phyloP scores from a whole-genome alignment of 2,113 vertebrate genomes.

The Gambusia affinis region DNA sequence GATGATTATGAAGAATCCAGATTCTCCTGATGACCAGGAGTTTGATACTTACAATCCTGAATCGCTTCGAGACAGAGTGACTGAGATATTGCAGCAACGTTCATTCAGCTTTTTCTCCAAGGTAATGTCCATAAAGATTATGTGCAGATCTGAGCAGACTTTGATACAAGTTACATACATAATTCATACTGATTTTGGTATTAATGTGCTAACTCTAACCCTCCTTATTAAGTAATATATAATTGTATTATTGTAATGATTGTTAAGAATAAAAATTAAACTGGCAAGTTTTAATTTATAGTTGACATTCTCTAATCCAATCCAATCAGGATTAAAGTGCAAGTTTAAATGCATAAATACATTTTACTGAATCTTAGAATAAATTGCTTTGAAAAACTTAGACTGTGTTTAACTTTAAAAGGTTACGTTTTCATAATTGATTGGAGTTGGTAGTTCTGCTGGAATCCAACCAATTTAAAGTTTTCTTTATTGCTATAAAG shows the following conservation, averaged over 20 bases:
- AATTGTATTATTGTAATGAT: not conserved
- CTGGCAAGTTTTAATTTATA: not conserved
- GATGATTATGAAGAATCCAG: not conserved
- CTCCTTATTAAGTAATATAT: not conserved
- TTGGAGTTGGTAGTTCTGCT: not conserved
- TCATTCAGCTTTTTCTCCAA: constrained; percentile 6
- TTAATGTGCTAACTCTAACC: not conserved
- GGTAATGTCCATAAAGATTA: constrained; percentile 31
- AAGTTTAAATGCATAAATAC: not conserved
- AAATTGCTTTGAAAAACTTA: not conserved
- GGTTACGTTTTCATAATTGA: not conserved
- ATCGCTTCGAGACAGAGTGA: constrained; percentile 59
- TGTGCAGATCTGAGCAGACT: not conserved
- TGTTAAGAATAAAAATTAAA: not conserved
- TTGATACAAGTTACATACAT: not conserved
- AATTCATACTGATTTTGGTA: not conserved
- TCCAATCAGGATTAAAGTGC: not conserved
- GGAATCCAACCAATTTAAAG: too few species aligned
- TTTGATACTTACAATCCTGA: not conserved
- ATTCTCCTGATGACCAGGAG: not conserved
- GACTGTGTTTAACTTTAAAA: not conserved
- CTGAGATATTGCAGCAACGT: constrained; percentile 44
- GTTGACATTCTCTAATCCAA: not conserved
- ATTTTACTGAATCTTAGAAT: not conserved
- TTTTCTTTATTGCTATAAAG: too few species aligned